Percentiles rank a stretch among this genome's conserved stretches.
Evolutionary conservation across 1,140 invertebrate genomes (phyloP).

Genomic region (Samia ricini): DNA sequence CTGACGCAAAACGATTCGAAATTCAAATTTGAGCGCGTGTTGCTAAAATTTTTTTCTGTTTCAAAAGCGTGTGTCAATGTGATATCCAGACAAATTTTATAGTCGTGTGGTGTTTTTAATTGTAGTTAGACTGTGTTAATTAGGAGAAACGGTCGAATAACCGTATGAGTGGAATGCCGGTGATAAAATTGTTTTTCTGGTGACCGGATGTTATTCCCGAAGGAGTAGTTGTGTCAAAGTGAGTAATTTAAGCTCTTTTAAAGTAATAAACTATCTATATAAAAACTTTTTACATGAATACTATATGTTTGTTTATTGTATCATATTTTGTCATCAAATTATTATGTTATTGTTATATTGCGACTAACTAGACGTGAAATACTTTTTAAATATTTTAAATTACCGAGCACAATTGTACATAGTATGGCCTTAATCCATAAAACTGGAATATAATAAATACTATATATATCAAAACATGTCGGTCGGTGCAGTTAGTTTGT

Average conservation of each 20-base stretch:
- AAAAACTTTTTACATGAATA: neutral
- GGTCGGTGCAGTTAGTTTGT: too few species aligned
- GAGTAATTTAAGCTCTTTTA: slow-evolving; percentile 4
- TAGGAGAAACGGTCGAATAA: neutral
- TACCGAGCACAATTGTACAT: too few species aligned
- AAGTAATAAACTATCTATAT: neutral
- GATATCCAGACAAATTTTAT: slow-evolving; percentile 2
- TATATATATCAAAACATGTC: too few species aligned
- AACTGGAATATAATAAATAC: too few species aligned
- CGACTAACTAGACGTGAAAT: too few species aligned
- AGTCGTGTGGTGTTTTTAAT: slow-evolving; percentile 4
- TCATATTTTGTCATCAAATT: too few species aligned
- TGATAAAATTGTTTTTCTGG: slow-evolving; percentile 5
- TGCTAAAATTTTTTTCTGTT: slow-evolving; percentile 1
- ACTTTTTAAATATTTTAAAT: too few species aligned
- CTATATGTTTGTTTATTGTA: too few species aligned
- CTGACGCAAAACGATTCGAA: slow-evolving; percentile 21
- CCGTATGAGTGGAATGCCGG: slow-evolving; percentile 11
- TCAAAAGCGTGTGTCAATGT: neutral
- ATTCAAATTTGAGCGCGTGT: slow-evolving; percentile 8
- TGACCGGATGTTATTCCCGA: neutral
- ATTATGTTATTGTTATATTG: too few species aligned
- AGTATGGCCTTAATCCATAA: too few species aligned
- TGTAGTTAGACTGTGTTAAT: neutral
- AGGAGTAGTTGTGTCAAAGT: slow-evolving; percentile 8